Evolutionary conservation across 2,888 invertebrate species (phyloP).

Genomic region (Leistus spinibarbis): DNA sequence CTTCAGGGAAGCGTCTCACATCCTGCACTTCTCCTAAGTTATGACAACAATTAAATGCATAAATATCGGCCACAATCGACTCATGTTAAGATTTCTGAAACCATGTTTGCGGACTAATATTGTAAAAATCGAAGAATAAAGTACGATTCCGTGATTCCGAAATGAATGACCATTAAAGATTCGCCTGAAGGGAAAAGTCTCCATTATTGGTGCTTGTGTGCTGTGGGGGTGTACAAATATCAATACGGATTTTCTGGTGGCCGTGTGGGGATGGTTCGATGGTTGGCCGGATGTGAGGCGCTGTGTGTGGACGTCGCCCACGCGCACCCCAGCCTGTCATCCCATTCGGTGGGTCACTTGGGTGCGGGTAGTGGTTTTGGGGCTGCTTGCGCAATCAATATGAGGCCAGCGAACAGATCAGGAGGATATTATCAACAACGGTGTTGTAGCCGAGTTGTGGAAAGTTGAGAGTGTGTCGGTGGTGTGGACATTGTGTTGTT

Average conservation of each 20-base stretch:
- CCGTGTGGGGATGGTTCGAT: not conserved
- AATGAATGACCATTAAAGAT: not conserved
- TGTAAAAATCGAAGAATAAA: too few relatives aligned
- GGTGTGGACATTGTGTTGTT: slow-evolving; percentile 4
- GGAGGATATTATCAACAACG: slow-evolving; percentile 7
- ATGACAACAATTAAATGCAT: too few relatives aligned
- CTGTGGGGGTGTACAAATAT: not conserved
- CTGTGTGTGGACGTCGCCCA: not conserved
- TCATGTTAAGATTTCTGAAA: too few relatives aligned
- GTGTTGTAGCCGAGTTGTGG: not conserved
- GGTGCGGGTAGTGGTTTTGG: slow-evolving; percentile 2
- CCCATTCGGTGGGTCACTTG: not conserved
- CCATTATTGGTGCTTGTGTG: not conserved
- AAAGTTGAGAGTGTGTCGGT: not conserved
- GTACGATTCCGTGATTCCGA: too few relatives aligned
- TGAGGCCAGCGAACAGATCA: slow-evolving; percentile 18
- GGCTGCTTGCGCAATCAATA: slow-evolving; percentile 30
- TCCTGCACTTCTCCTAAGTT: too few relatives aligned
- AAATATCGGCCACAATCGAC: too few relatives aligned
- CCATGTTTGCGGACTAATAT: too few relatives aligned
- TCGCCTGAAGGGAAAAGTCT: not conserved
- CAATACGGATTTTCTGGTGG: not conserved
- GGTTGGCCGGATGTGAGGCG: not conserved
- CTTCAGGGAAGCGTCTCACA: too few relatives aligned
- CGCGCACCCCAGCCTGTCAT: not conserved